phyloP scores from a whole-genome alignment of 2,113 vertebrate genomes.

The Lagenorhynchus albirostris region DNA sequence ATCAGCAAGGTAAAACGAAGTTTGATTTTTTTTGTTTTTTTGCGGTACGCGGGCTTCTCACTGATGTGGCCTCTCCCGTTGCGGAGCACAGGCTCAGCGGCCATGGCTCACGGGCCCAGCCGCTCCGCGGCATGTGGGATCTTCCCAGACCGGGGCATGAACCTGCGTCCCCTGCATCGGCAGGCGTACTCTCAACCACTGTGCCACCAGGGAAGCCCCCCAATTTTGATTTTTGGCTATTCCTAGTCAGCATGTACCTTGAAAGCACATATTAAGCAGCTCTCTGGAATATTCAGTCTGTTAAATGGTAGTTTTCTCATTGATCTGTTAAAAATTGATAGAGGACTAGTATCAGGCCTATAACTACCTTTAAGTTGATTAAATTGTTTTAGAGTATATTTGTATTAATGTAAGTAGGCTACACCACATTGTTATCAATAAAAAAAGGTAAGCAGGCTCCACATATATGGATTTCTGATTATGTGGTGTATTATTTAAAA shows the following conservation, averaged over 20 bases:
- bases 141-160: no score
- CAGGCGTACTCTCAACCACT: no score
- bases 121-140: no score
- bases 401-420: background rate
- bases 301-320: background rate
- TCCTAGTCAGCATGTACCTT: background rate
- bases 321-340: background rate
- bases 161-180: no score
- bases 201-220: no score
- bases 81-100: no score
- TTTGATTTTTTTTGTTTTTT: background rate
- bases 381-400: background rate
- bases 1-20: background rate
- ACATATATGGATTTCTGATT: background rate
- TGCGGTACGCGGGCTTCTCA: no score
- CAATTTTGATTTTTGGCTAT: background rate
- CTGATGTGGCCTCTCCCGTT: no score
- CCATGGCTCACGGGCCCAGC: no score
- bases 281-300: background rate
- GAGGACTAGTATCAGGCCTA: background rate
- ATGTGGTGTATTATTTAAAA: background rate
- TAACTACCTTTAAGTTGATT: background rate
- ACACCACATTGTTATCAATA: background rate
- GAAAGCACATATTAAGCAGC: background rate
- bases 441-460: background rate